Base-by-base conservation (phyloP, 2,113 vertebrate genomes). In the Brachypteracias leptosomus region DNA sequence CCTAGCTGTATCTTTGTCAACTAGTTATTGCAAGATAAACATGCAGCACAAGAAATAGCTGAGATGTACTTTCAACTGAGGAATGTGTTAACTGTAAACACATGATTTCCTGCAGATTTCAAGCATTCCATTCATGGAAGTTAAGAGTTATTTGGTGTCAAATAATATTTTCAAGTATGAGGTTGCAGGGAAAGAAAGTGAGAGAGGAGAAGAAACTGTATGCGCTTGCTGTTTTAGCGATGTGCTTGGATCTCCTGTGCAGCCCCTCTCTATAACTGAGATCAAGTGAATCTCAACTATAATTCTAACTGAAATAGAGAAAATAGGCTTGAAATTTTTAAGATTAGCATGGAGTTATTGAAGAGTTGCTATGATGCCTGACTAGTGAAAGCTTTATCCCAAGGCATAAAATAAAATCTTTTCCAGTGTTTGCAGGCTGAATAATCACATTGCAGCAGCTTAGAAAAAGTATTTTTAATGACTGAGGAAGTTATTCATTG, bases 381-480 rank as follows among this genome's bases (percentile, higher is more conserved):
- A 59, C 51, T 54, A 83, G 51, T 40, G 31, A 85, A 93, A 55
- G 6, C 29, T 90, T 74, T 86, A 77, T 88, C 49, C 54, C 59
- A 68, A 72, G 62, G 61, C 35, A 57, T 77, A 74, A 94, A 91
- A 75, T 67, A 63, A 55, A 80, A 74, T 51, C 24, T 73, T 81
- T 91, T 67, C 40, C 57, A 49, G 22, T 77, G 46, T 94, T 95
- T 92, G 28, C 2, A n/a, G 84, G 47, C 49, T 84, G 57, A 87
- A 70, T 49, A 85, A 73, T 82, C 51, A 46, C 36, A 83, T 18
- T 55, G 81, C 58, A 83, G n/a, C 52, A 91, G 31, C 18, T 59
- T 73, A 55, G 31, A 68, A 81, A 80, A 83, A 55, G 62, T 66
- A 70, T 57, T 85, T 94, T 85, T 89, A 96, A 90, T 93, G 74